Percentiles rank a stretch among this genome's conserved stretches.
phyloP scores from a whole-genome alignment of 2,113 vertebrate species.

The Ovis canadensis region DNA sequence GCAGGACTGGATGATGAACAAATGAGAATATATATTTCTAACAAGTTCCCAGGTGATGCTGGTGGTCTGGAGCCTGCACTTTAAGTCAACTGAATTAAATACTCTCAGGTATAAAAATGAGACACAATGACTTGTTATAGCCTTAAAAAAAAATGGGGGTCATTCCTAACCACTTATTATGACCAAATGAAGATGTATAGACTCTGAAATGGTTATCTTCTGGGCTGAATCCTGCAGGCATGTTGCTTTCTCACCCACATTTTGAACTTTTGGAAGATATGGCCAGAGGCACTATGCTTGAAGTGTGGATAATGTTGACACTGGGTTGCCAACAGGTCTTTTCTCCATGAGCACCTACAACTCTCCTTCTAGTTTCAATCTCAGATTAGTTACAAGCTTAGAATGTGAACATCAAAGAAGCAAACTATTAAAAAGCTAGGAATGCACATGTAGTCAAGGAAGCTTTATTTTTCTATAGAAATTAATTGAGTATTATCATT shows the following conservation, averaged over 20 bases:
- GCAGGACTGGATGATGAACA: not conserved
- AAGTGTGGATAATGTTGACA: not conserved
- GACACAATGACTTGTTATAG: not conserved
- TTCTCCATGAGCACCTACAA: not conserved
- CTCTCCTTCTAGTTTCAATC: not conserved
- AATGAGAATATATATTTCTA: not conserved
- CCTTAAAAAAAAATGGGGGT: not conserved
- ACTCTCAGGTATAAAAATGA: not conserved
- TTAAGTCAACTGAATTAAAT: not conserved
- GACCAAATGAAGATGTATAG: not conserved
- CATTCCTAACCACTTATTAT: not conserved
- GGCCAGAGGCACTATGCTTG: not conserved
- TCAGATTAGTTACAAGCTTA: not conserved
- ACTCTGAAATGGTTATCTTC: not conserved
- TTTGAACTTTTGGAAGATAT: not conserved
- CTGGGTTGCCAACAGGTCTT: not conserved
- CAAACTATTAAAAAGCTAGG: not conserved
- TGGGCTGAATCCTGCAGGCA: not conserved
- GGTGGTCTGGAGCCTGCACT: not conserved
- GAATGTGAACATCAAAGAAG: not conserved
- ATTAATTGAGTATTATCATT: not conserved
- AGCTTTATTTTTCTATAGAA: slow-evolving; percentile 20
- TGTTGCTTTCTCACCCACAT: not conserved
- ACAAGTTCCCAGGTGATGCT: not conserved
- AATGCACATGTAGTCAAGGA: not conserved